Percentiles rank a stretch among this genome's conserved stretches.
Evolutionary conservation across 2,113 vertebrate species (phyloP).

Genomic region (Pyrgilauda ruficollis): DNA sequence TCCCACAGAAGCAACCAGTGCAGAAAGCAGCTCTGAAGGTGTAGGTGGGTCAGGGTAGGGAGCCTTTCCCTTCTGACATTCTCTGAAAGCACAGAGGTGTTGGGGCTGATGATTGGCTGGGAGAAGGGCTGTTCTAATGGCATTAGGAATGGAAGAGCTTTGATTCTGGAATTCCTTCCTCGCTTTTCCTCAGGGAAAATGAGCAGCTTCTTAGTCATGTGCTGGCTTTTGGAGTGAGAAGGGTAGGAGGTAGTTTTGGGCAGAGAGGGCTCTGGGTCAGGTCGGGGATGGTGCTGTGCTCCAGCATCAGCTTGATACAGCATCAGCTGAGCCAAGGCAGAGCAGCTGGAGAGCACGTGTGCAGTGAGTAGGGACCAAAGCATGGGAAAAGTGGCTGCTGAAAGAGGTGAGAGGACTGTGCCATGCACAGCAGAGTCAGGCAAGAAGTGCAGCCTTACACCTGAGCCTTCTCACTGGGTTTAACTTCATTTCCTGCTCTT

Average conservation of each 20-base stretch:
- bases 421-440: background rate
- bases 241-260: background rate
- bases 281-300: background rate
- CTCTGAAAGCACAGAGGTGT: fast-evolving
- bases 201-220: background rate
- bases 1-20: background rate
- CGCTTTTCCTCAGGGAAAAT: background rate
- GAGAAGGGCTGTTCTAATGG: background rate
- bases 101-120: background rate
- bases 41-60: background rate
- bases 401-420: background rate
- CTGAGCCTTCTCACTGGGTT: background rate
- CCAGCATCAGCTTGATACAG: background rate
- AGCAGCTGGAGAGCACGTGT: background rate
- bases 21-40: background rate
- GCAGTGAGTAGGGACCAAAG: background rate
- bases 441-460: background rate
- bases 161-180: background rate
- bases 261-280: background rate
- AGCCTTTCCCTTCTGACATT: background rate
- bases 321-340: background rate
- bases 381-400: background rate
- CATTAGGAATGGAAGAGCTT: background rate
- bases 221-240: background rate
- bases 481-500: background rate